phyloP scores from a whole-genome alignment of 2,888 invertebrate species.

The Andrena fulva region DNA sequence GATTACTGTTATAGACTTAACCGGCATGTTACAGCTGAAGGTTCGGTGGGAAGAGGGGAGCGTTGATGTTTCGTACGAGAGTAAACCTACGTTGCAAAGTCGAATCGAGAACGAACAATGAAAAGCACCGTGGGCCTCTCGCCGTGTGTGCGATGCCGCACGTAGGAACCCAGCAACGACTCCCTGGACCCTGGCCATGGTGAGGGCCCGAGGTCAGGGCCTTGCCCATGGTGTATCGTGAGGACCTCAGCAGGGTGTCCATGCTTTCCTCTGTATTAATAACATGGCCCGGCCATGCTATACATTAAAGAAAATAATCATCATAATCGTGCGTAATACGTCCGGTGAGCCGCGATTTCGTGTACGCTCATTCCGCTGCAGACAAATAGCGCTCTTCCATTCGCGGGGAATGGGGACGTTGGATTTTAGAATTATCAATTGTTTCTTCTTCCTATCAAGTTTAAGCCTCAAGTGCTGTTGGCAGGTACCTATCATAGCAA shows the following conservation, averaged over 20 bases:
- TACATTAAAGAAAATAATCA: constrained; percentile 77
- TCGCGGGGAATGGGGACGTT: not conserved
- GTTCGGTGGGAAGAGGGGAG: not conserved
- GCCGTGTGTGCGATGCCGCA: constrained; percentile 54
- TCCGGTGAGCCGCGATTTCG: constrained; percentile 67
- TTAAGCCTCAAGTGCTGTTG: too few relatives aligned
- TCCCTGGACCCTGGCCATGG: constrained; percentile 60
- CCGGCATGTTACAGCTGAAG: not conserved
- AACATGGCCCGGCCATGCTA: constrained; percentile 72
- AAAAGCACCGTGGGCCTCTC: constrained; percentile 47
- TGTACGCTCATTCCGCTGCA: constrained; percentile 56
- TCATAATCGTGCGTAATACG: constrained; percentile 78
- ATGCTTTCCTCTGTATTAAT: constrained; percentile 78
- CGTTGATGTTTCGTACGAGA: constrained; percentile 15
- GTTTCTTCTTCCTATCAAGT: too few relatives aligned
- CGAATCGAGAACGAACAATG: constrained; percentile 53
- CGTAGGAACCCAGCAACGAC: constrained; percentile 57
- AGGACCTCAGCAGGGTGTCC: constrained; percentile 79
- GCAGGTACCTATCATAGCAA: not conserved
- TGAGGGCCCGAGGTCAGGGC: constrained; percentile 74
- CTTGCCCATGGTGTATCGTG: constrained; percentile 77
- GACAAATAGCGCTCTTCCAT: constrained; percentile 48
- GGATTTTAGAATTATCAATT: too few relatives aligned
- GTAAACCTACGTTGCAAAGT: constrained; percentile 18
- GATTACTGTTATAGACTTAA: not conserved